Evolutionary conservation across 2,888 invertebrate species (phyloP).

Genomic region (Dolichopus griseipennis): DNA sequence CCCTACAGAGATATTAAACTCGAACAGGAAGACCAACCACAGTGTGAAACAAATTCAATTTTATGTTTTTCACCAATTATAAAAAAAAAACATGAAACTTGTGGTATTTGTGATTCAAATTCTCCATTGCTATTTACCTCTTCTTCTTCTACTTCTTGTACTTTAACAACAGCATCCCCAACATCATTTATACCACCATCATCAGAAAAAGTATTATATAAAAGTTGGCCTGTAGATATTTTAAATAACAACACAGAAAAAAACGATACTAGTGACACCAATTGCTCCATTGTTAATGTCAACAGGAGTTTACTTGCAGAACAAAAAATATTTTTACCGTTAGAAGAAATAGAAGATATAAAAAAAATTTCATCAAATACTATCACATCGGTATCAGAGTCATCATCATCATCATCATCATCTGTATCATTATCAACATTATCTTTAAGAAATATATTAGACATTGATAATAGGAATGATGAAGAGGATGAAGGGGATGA

Average conservation of each 20-base stretch:
- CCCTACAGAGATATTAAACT: neutral
- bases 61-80: slow-evolving; percentile 1
- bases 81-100: neutral
- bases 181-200: neutral
- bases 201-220: neutral
- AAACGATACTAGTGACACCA: neutral
- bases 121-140: neutral
- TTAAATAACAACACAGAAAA: neutral
- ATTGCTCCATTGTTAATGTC: slow-evolving; percentile 1
- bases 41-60: slow-evolving; percentile 10
- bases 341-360: neutral
- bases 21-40: neutral
- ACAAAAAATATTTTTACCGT: slow-evolving; percentile 3
- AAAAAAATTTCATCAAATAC: neutral
- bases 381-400: neutral
- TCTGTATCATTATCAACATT: neutral
- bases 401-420: neutral
- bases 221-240: neutral
- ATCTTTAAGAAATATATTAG: neutral
- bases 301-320: neutral
- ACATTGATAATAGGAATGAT: neutral
- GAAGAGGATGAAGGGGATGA: neutral
- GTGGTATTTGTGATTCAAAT: neutral
- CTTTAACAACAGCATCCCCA: neutral
- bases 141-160: neutral